These are phyloP conservation scores for Periophthalmodon schlosseri DNA, from an alignment of 2,113 vertebrate species.

Conservation along the genomic window DNA sequence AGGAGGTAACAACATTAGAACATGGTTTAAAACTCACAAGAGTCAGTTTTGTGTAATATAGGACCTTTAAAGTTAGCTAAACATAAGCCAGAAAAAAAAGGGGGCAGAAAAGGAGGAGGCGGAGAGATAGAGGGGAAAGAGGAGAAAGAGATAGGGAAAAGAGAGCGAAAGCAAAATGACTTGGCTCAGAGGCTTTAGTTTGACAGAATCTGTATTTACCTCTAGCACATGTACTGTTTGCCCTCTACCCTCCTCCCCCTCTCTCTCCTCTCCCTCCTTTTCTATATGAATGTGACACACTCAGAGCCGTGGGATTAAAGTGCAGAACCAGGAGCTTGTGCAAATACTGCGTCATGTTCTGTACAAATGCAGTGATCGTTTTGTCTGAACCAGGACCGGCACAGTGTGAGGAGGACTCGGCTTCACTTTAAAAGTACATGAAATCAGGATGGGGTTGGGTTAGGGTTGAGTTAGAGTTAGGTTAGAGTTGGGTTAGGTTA, in stretches of 20 bases:
- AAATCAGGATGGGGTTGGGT: too few species aligned
- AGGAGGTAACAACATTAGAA: too few species aligned
- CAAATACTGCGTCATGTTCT: background rate
- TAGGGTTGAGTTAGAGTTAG: too few species aligned
- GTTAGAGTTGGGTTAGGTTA: too few species aligned
- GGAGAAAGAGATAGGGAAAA: background rate
- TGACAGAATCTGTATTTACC: conserved; percentile 27
- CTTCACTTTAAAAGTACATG: accelerated
- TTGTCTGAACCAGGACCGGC: too few species aligned
- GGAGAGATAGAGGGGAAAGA: background rate
- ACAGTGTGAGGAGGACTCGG: too few species aligned
- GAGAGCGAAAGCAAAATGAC: conserved; percentile 16
- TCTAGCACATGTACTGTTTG: conserved; percentile 18
- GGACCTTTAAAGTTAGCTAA: too few species aligned
- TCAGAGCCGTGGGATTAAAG: background rate
- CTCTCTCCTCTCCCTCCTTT: background rate
- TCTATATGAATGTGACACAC: background rate
- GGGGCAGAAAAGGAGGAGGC: background rate
- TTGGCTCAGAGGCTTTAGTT: conserved; percentile 21
- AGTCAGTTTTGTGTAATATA: too few species aligned
- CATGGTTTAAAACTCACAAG: too few species aligned
- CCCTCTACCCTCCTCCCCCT: background rate
- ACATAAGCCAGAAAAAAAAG: too few species aligned
- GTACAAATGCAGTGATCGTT: too few species aligned
- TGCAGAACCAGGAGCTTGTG: background rate